Evolutionary conservation across 2,888 invertebrate species (phyloP), one percentile per base, ranked within the genome.

Genomic region (Polydesmus complanatus): DNA sequence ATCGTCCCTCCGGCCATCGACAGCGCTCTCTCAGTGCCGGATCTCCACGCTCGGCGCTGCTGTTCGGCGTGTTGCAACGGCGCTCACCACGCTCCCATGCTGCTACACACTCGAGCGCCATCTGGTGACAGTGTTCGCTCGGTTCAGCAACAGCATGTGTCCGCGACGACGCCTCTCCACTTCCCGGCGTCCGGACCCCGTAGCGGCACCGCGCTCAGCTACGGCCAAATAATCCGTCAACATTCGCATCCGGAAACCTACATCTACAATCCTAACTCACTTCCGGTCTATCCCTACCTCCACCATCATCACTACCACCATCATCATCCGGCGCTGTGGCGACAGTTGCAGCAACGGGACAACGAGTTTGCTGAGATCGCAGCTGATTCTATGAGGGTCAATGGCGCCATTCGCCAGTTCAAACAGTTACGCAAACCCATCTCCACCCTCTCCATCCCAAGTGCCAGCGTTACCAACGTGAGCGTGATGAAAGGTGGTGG

Each of bases 371-470:
- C 93, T 55, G 91, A 91, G 72, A 95, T 96, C 70, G 95, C 94
- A 23, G 92, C 92, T 57, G 95, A 95, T 77, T 93, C 93, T 62
- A 81, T 95, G 69, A 81, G 94, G 71, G 91, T 95, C 77, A 95
- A 94, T 78, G 96, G 95, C 66, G 94, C 93, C 70, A 90, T 95
- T 82, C 82, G 92, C 69, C 92, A 91, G 73, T 94, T 95, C 78
- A 91, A 90, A 77, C 93, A 94, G 86, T 86, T 95, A 78, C 90
- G 93, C 80, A 95, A 94, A 83, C 94, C 94, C 79, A 88, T 88
- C 78, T 94, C 94, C 78, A 91, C 91, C 77, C 86, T 92, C 77
- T 94, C 94, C 80, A 89, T 94, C 79, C 92, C 94, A 76, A 90
- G 90, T 78, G 89, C 72, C 54, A 37, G 37, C 14, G 5, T 37